Conservation (phyloP, 2,888 invertebrate genomes). For the Sepioteuthis lessoniana region DNA sequence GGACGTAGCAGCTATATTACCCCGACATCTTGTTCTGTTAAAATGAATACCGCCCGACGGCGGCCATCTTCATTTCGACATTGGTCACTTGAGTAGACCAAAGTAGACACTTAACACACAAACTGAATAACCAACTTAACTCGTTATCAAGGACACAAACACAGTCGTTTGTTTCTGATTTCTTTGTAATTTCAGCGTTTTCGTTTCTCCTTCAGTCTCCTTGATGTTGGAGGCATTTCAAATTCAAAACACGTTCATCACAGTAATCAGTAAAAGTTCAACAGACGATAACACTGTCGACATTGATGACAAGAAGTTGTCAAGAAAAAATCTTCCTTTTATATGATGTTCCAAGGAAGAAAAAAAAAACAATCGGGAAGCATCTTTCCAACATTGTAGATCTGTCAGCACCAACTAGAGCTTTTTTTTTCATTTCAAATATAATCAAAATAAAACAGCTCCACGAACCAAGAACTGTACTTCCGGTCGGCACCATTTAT, state of each 20-base stretch:
- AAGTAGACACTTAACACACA: not conserved
- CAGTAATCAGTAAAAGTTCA: not conserved
- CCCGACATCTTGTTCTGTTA: not conserved
- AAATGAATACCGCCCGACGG: not conserved
- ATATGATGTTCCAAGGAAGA: not conserved
- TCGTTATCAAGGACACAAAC: not conserved
- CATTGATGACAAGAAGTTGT: not conserved
- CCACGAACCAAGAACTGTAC: not conserved
- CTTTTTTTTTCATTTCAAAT: not conserved
- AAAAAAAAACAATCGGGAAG: not conserved
- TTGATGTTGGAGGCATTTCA: not conserved
- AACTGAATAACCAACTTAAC: not conserved
- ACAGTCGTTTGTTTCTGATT: not conserved
- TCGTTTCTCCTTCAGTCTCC: not conserved
- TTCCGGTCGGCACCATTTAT: not conserved
- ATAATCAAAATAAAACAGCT: not conserved
- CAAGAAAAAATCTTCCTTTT: not conserved
- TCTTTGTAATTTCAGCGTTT: not conserved
- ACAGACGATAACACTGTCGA: not conserved
- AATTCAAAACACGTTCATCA: not conserved
- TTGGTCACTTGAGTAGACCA: not conserved
- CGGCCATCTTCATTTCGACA: not conserved
- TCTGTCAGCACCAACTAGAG: not conserved
- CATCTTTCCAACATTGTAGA: not conserved
- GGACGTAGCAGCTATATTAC: not conserved